Evolutionary conservation across 2,797 vertebrate genomes (phyloP).

Genomic region (Etheostoma nigrum): DNA sequence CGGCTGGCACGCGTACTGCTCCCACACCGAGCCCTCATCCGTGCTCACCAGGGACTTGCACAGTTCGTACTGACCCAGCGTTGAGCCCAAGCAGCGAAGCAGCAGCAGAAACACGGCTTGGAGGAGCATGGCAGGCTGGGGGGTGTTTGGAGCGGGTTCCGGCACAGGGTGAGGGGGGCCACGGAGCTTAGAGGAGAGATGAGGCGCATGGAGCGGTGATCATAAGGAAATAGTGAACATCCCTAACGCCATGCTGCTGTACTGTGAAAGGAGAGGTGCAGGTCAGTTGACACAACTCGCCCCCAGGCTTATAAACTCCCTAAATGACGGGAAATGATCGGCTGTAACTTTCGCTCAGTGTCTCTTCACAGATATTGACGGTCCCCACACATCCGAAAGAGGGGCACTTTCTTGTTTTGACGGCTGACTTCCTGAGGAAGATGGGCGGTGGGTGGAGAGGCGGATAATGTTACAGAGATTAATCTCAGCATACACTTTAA

Average conservation of each 20-base stretch:
- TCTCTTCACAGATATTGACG: slow-evolving; percentile 55
- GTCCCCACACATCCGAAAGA: slow-evolving; percentile 50
- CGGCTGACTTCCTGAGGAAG: slow-evolving; percentile 59
- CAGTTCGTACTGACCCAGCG: slow-evolving; percentile 93
- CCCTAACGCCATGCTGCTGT: slow-evolving; percentile 43
- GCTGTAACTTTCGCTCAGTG: slow-evolving; percentile 44
- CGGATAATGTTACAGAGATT: slow-evolving; percentile 56
- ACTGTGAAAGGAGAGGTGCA: slow-evolving; percentile 12
- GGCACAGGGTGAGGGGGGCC: slow-evolving; percentile 80
- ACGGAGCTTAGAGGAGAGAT: slow-evolving; percentile 74
- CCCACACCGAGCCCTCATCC: slow-evolving; percentile 96
- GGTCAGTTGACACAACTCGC: slow-evolving; percentile 21
- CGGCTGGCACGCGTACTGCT: slow-evolving; percentile 97
- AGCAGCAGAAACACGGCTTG: slow-evolving; percentile 83
- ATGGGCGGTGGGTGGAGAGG: slow-evolving; percentile 52
- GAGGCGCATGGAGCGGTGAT: slow-evolving; percentile 87
- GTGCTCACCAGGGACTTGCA: slow-evolving; percentile 98
- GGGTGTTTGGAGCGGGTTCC: slow-evolving; percentile 71
- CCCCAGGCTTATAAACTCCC: slow-evolving; percentile 37
- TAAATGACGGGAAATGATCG: slow-evolving; percentile 27
- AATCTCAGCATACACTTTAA: slow-evolving; percentile 64
- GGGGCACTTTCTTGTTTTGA: slow-evolving; percentile 53
- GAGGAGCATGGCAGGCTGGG: slow-evolving; percentile 89
- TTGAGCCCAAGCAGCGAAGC: slow-evolving; percentile 88
- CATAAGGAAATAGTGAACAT: slow-evolving; percentile 66